Conservation (phyloP, 2,113 vertebrate species). For the Hippocampus comes region DNA sequence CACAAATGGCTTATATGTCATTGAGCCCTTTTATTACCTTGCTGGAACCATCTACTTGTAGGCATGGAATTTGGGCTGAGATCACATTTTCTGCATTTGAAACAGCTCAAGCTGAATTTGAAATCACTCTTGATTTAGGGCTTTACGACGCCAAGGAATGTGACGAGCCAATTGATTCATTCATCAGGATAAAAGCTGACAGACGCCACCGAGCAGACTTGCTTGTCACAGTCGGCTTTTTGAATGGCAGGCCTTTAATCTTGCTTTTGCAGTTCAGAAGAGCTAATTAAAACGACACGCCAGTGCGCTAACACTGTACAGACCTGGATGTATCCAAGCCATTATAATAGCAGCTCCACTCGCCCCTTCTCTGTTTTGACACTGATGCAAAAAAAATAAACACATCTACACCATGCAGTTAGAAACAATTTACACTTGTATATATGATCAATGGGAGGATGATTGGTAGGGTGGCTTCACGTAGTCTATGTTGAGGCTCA, state of each 20-base stretch:
- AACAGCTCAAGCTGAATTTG: slow-evolving; percentile 26
- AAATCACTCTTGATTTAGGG: slow-evolving; percentile 13
- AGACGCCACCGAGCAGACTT: slow-evolving; percentile 23
- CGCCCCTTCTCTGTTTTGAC: slow-evolving; percentile 26
- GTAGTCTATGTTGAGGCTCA: slow-evolving; percentile 35
- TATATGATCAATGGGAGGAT: slow-evolving; percentile 54
- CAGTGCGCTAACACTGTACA: slow-evolving; percentile 1
- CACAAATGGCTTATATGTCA: slow-evolving; percentile 44
- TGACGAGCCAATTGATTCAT: slow-evolving; percentile 56
- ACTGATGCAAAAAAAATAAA: slow-evolving; percentile 48
- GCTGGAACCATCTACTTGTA: slow-evolving; percentile 9
- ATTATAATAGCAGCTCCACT: slow-evolving; percentile 8
- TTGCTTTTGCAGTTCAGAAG: slow-evolving; percentile 31
- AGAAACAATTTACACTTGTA: slow-evolving; percentile 49
- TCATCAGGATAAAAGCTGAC: slow-evolving; percentile 41
- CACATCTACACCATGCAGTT: slow-evolving; percentile 8
- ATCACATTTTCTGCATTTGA: slow-evolving; percentile 3
- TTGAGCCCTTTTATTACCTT: slow-evolving; percentile 20
- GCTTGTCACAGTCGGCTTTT: slow-evolving; percentile 39
- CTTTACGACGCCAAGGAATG: slow-evolving; percentile 42
- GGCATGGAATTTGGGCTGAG: slow-evolving; percentile 17
- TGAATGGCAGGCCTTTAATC: slow-evolving; percentile 54
- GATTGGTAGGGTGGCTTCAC: slow-evolving; percentile 39
- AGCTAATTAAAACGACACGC: slow-evolving; percentile 40
- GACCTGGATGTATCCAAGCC: slow-evolving; percentile 3